A percentile compares a stretch with the other conserved stretches of the same genome.
Evolutionary conservation across 2,113 vertebrate species (phyloP).

Genomic region (Grus americana): DNA sequence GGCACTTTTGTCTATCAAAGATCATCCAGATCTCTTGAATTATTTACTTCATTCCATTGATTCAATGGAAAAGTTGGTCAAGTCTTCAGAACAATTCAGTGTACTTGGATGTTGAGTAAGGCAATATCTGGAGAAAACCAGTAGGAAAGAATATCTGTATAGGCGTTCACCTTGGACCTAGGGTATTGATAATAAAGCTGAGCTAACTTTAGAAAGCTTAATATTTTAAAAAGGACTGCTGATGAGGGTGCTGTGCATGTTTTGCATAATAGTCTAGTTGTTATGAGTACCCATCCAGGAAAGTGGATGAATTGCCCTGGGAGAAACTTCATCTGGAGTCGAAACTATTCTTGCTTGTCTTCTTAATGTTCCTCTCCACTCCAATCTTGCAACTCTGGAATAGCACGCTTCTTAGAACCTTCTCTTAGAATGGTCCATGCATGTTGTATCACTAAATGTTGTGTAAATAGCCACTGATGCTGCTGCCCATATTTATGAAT

Average conservation of each 20-base stretch:
- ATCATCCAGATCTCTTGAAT: background rate
- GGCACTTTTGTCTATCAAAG: background rate
- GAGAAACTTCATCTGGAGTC: background rate
- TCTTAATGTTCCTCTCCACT: background rate
- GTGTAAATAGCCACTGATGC: background rate
- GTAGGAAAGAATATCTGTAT: background rate
- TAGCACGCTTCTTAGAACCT: background rate
- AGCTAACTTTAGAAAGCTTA: background rate
- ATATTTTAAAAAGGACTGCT: background rate
- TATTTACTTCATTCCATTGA: background rate
- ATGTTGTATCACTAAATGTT: background rate
- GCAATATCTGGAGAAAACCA: background rate
- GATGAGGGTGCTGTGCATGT: background rate
- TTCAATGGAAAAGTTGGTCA: background rate
- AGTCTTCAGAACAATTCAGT: background rate
- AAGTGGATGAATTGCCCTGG: background rate
- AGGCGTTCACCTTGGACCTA: background rate
- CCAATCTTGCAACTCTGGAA: background rate
- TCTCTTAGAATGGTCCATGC: background rate
- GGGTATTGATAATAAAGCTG: background rate
- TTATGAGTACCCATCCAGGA: background rate
- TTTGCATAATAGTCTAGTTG: background rate
- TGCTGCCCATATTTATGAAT: background rate
- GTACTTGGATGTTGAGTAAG: background rate
- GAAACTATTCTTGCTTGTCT: background rate